Evolutionary conservation across 2,888 invertebrate species (phyloP), one percentile per base, ranked within the genome.

Genomic region (Xestia ashworthii): DNA sequence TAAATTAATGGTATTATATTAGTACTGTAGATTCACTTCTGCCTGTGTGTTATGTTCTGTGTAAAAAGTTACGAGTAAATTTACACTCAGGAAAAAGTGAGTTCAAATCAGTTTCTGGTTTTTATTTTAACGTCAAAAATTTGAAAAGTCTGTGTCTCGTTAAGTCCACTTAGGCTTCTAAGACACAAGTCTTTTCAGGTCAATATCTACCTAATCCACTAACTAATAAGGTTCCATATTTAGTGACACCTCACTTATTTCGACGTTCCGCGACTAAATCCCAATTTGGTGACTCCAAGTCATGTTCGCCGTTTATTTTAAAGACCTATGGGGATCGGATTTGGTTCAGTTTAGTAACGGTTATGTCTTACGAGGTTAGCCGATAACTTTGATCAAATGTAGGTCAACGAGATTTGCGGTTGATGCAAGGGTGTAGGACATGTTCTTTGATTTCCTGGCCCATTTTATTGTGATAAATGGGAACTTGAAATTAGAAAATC

Each of bases 221-320:
- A 22, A 50, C 22, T 22, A 53, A 53, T n/a, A 53, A 53, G 11
- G 53, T n/a, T n/a, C 53, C 41, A 62, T 25, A 46, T 62, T 67
- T 19, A 14, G 4, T 14, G 11, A 25, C 62, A 65, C 14, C 55
- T 68, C 50, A 2, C 3, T 22, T 1, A 65, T 66, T 79, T 83
- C 53, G 50, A 22, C 1, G 32, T 60, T 72, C 71, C 12, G 2
- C 3, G 71, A 5, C 32, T n/a, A 69, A 74, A 66, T 19, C 62
- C 76, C 58, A 67, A 72, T 80, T 87, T 86, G 85, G 78, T 86
- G 80, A 78, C 85, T 78, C 65, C 46, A 71, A 78, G 81, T 74
- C 68, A 62, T 76, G 71, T 62, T 41, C 79, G 74, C 67, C 82
- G 71, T 86, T 76, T 76, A 79, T 87, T 86, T 80, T 84, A 82